Evolutionary conservation across 2,113 vertebrate species (phyloP).

Genomic region (Myiagra hebetior): DNA sequence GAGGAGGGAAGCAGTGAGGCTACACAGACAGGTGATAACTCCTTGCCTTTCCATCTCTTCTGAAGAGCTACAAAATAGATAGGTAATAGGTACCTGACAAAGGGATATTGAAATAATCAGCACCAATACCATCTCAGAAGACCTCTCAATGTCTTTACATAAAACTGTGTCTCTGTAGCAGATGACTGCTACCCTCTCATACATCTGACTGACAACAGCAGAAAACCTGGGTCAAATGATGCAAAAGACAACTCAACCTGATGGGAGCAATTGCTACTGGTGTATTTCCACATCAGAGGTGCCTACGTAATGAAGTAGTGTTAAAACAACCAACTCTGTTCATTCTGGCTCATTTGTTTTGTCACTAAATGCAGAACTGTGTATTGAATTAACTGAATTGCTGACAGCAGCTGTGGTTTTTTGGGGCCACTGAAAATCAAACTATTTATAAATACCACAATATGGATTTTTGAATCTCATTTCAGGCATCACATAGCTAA

Average conservation of each 20-base stretch:
- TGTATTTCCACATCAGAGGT: neutral
- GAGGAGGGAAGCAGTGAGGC: neutral
- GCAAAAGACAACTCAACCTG: neutral
- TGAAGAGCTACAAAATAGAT: neutral
- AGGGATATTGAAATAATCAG: neutral
- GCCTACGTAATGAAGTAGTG: fast-evolving
- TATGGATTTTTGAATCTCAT: neutral
- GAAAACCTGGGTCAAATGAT: neutral
- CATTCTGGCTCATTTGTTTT: neutral
- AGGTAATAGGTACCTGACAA: neutral
- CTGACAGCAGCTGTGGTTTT: neutral
- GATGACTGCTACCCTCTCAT: neutral
- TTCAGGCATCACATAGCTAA: neutral
- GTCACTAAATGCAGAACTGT: neutral
- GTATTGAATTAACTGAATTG: neutral
- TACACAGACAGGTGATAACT: neutral
- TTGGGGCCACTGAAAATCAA: neutral
- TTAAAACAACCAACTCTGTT: neutral
- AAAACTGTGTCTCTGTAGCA: neutral
- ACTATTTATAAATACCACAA: neutral
- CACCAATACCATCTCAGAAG: neutral
- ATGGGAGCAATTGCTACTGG: neutral
- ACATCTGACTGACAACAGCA: neutral
- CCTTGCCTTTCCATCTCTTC: neutral
- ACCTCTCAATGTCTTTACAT: neutral